These are phyloP conservation scores for Congeria kusceri DNA, from an alignment of 2,888 invertebrate species.

Conservation along the genomic window DNA sequence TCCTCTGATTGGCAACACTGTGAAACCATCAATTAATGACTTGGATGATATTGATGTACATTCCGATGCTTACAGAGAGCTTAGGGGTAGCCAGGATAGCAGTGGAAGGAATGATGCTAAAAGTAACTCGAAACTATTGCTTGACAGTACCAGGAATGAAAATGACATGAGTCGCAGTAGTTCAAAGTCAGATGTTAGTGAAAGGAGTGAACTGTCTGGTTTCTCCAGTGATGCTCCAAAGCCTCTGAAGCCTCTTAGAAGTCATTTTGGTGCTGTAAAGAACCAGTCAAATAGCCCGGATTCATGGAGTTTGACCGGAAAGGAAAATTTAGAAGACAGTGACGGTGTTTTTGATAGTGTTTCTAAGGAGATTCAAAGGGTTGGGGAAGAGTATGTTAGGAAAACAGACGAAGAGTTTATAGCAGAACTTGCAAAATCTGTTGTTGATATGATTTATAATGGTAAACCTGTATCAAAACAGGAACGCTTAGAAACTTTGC, in stretches of 20 bases:
- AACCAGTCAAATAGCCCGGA: slow-evolving; percentile 34
- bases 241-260: slow-evolving; percentile 45
- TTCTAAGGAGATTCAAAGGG: slow-evolving; percentile 37
- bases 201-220: slow-evolving; percentile 62
- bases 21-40: slow-evolving; percentile 32
- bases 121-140: not conserved
- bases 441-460: slow-evolving; percentile 62
- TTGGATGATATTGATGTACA: slow-evolving; percentile 64
- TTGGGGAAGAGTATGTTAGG: slow-evolving; percentile 61
- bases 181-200: slow-evolving; percentile 72
- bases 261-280: slow-evolving; percentile 22
- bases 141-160: not conserved
- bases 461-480: slow-evolving; percentile 57
- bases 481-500: slow-evolving; percentile 46
- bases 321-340: slow-evolving; percentile 23
- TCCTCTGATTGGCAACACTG: slow-evolving; percentile 28
- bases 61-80: slow-evolving; percentile 41
- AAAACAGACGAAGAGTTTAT: slow-evolving; percentile 65
- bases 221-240: slow-evolving; percentile 57
- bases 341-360: slow-evolving; percentile 27
- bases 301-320: slow-evolving; percentile 43
- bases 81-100: slow-evolving; percentile 16
- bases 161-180: slow-evolving; percentile 67
- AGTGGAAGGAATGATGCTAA: slow-evolving; percentile 9
- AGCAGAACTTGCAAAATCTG: slow-evolving; percentile 63